These are phyloP conservation scores for Ferdinandea cuprea DNA, from an alignment of 2,888 invertebrate species.

Conservation along the genomic window DNA sequence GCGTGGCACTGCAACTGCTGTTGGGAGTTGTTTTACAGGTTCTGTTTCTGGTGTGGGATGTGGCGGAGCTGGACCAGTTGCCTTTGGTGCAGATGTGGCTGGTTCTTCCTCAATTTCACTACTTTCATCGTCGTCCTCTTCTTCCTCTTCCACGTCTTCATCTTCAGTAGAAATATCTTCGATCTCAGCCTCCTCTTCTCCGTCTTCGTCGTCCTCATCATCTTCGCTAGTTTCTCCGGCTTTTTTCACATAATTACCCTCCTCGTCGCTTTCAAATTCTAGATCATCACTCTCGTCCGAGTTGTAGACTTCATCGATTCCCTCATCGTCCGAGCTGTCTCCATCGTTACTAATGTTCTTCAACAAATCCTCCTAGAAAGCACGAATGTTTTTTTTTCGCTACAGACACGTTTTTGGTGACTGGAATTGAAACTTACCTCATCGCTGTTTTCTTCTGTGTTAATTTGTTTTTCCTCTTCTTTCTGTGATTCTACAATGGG, in stretches of 20 bases:
- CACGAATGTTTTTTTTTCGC: neutral
- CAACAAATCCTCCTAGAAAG: slow-evolving; percentile 78
- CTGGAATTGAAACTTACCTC: slow-evolving; percentile 27
- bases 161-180: slow-evolving; percentile 80
- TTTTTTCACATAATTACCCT: slow-evolving; percentile 83
- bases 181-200: slow-evolving; percentile 79
- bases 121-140: slow-evolving; percentile 71
- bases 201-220: slow-evolving; percentile 77
- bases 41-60: slow-evolving; percentile 8
- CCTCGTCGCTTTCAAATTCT: slow-evolving; percentile 85
- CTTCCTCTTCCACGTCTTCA: slow-evolving; percentile 79
- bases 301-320: slow-evolving; percentile 79
- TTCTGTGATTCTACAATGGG: slow-evolving; percentile 4
- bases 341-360: slow-evolving; percentile 79
- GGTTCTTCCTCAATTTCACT: slow-evolving; percentile 62
- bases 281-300: slow-evolving; percentile 81
- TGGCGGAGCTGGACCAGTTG: neutral
- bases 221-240: slow-evolving; percentile 75
- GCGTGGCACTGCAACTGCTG: slow-evolving; percentile 39
- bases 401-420: neutral
- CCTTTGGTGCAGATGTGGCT: slow-evolving; percentile 48
- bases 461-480: slow-evolving; percentile 39
- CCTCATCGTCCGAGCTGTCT: slow-evolving; percentile 84
- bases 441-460: slow-evolving; percentile 22
- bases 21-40: neutral